Evolutionary conservation across 2,113 vertebrate species (phyloP), one percentile per base, ranked within the genome.

Genomic region (Corydoras maculifer): DNA sequence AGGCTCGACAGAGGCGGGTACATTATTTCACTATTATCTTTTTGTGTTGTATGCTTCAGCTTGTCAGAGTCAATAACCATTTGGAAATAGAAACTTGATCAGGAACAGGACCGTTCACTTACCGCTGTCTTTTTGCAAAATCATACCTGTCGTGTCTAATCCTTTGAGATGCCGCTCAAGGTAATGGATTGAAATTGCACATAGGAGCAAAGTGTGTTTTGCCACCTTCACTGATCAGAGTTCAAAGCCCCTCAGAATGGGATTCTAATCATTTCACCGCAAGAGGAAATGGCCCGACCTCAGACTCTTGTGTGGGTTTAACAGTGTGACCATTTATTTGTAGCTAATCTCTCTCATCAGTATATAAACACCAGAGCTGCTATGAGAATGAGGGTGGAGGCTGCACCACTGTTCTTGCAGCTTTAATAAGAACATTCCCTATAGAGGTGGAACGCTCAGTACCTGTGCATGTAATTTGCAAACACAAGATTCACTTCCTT

Each of bases 121-220:
- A 63, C 53, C 77, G 76, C 79, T 81, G 77, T 78, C 10, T 78
- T 82, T 76, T 79, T 73, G 80, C 73, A 82, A 85, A 90, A 89
- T 90, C 88, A 85, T 77, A 79, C 79, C 84, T 86, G 90, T 87
- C 90, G 87, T 83, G 80, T 85, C 83, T 78, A 77, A 89, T 90
- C 79, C 77, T 30, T 58, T 31, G 59, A 79, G 74, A 70, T 77
- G 88, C 76, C 82, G 80, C 82, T 86, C 82, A 84, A 65, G 76
- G 78, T 71, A 83, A 77, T 68, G 67, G 68, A 80, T 81, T 78
- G 80, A 80, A 79, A 82, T 81, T 64, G 76, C 54, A 25, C 49
- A 73, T 13, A 31, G 58, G 29, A 70, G 14, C 31, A 32, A 50
- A 18, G 54, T 55, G 18, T 59, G 84, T 84, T 85, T 70, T 79